phyloP scores from a whole-genome alignment of 2,113 vertebrate genomes.

The Nerophis lumbriciformis region DNA sequence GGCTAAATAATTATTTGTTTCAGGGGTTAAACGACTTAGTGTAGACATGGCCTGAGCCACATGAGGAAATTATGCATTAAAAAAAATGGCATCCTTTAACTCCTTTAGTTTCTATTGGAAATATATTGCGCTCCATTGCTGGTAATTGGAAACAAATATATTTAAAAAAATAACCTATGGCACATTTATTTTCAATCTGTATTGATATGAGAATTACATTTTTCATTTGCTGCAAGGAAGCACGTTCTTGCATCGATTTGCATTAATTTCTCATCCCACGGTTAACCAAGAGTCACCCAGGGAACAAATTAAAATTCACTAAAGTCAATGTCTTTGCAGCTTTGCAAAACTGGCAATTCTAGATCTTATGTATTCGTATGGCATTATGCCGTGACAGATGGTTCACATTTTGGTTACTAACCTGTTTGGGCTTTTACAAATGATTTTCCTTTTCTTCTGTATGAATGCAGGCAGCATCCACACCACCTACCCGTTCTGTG shows the following conservation, averaged over 20 bases:
- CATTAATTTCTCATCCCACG: constrained; percentile 19
- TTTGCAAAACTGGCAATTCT: neutral
- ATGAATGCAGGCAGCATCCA: constrained; percentile 30
- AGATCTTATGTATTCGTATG: neutral
- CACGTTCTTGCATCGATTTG: constrained; percentile 20
- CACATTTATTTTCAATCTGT: neutral
- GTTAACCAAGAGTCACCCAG: constrained; percentile 8
- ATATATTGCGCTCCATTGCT: constrained; percentile 6
- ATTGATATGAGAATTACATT: neutral
- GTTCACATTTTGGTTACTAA: constrained; percentile 6
- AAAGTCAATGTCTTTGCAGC: constrained; percentile 11
- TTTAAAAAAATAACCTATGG: neutral
- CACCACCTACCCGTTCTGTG: constrained; percentile 28
- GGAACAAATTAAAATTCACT: constrained; percentile 17
- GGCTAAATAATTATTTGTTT: too few relatives aligned
- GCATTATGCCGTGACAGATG: neutral
- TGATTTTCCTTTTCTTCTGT: constrained; percentile 21
- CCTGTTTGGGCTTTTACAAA: constrained; percentile 19
- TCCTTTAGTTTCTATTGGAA: constrained; percentile 18
- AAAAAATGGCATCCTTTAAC: neutral
- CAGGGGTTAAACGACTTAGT: too few relatives aligned
- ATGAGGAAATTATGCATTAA: constrained; percentile 42
- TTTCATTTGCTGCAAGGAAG: constrained; percentile 1
- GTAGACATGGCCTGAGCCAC: constrained; percentile 6
- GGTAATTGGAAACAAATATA: constrained; percentile 8